Percentiles rank a stretch among this genome's conserved stretches.
phyloP scores from a whole-genome alignment of 2,797 vertebrate genomes.

The Numenius phaeopus region DNA sequence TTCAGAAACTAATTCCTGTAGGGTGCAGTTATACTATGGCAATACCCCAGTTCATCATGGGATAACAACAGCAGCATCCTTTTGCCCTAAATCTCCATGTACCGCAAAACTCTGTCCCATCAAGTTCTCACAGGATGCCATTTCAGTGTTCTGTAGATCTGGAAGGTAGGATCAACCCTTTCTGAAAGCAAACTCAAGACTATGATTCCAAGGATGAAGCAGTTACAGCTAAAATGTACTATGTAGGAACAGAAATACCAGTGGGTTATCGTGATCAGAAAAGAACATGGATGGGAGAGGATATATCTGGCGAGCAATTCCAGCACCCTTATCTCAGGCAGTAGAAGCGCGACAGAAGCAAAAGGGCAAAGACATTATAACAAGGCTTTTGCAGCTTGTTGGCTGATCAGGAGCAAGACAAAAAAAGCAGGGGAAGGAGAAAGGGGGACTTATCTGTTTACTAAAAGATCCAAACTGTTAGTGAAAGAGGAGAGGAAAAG shows the following conservation, averaged over 20 bases:
- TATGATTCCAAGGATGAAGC: not conserved
- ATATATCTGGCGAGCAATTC: not conserved
- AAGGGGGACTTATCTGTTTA: not conserved
- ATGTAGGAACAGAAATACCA: not conserved
- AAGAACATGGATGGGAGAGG: not conserved
- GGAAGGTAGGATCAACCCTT: not conserved
- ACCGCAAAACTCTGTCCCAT: not conserved
- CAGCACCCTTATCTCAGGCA: not conserved
- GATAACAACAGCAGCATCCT: not conserved
- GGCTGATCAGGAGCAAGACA: conserved; percentile 10
- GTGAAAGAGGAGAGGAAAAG: not conserved
- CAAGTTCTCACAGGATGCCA: not conserved
- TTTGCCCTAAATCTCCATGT: not conserved
- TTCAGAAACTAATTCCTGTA: not conserved
- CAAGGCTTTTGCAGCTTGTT: conserved; percentile 11
- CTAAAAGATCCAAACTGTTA: conserved; percentile 13
- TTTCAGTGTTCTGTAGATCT: not conserved
- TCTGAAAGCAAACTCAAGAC: not conserved
- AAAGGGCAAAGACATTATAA: not conserved
- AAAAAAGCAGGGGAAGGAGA: not conserved
- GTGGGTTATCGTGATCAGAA: not conserved
- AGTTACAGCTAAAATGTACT: not conserved
- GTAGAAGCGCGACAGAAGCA: not conserved
- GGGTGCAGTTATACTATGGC: not conserved
- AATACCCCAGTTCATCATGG: not conserved